Conservation (phyloP, 1,140 invertebrate species). For the Drosophila setifemur region DNA sequence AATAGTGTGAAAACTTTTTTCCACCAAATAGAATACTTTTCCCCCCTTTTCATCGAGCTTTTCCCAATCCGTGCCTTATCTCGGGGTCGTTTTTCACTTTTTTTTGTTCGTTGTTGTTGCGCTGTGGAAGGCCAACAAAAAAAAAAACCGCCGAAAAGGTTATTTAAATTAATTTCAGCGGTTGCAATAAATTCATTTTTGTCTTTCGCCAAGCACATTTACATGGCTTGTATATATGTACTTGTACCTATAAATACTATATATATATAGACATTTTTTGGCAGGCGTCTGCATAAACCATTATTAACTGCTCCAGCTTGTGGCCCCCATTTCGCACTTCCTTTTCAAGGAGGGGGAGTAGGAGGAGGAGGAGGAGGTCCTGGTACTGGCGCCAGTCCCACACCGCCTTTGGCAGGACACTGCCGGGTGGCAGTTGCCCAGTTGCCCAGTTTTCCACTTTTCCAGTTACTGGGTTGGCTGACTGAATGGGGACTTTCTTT, state of each 20-base stretch:
- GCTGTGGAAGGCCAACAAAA: constrained; percentile 19
- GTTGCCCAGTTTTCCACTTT: too few relatives aligned
- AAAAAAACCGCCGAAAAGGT: constrained; percentile 46
- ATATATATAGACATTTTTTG: constrained; percentile 33
- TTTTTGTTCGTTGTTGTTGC: too few relatives aligned
- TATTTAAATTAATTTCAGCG: constrained; percentile 72
- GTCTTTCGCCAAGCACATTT: too few relatives aligned
- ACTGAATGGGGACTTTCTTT: constrained; percentile 27
- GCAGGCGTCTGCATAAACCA: constrained; percentile 50
- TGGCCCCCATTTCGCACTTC: constrained; percentile 14
- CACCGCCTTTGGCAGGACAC: neutral
- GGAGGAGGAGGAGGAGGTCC: too few relatives aligned
- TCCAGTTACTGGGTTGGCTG: neutral
- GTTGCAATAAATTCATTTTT: constrained; percentile 61
- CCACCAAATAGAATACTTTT: too few relatives aligned
- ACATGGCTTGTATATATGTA: too few relatives aligned
- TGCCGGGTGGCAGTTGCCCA: neutral
- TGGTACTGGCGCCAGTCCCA: constrained; percentile 27
- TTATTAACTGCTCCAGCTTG: constrained; percentile 57
- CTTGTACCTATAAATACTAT: too few relatives aligned
- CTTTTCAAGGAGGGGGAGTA: constrained; percentile 33
- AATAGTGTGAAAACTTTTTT: constrained; percentile 24
- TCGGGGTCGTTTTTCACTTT: too few relatives aligned
- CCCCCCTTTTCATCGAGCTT: too few relatives aligned
- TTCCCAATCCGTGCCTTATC: constrained; percentile 39